Conservation (phyloP, 2,888 invertebrate species). For the Acanthosoma haemorrhoidale region DNA sequence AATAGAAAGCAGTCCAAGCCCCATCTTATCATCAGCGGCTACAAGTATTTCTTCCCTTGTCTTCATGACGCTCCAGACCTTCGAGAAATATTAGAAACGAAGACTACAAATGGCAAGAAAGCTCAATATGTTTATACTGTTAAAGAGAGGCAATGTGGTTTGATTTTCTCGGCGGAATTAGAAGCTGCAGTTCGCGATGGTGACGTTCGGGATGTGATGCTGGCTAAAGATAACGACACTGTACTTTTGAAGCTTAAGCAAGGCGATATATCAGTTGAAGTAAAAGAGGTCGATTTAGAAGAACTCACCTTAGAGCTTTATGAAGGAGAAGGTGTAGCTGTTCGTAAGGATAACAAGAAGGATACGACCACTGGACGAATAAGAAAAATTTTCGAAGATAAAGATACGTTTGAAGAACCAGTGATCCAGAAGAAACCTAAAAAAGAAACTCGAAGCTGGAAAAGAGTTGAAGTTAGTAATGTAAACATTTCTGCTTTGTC, state of each 20-base stretch:
- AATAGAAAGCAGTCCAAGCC: slow-evolving; percentile 36
- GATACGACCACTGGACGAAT: slow-evolving; percentile 59
- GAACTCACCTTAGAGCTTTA: slow-evolving; percentile 50
- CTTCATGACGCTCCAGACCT: slow-evolving; percentile 55
- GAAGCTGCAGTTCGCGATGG: slow-evolving; percentile 72
- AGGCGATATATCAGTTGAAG: slow-evolving; percentile 67
- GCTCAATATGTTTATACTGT: slow-evolving; percentile 69
- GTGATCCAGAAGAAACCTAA: slow-evolving; percentile 28
- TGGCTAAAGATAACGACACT: slow-evolving; percentile 69
- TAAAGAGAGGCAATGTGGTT: slow-evolving; percentile 64
- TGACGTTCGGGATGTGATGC: slow-evolving; percentile 68
- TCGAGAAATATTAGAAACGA: slow-evolving; percentile 53
- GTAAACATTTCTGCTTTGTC: slow-evolving; percentile 2
- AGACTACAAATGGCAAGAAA: slow-evolving; percentile 44
- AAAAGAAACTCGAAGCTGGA: slow-evolving; percentile 36
- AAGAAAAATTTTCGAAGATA: slow-evolving; percentile 71
- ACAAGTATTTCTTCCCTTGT: slow-evolving; percentile 68
- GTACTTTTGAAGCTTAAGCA: slow-evolving; percentile 66
- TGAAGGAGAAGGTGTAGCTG: slow-evolving; percentile 59
- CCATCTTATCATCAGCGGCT: slow-evolving; percentile 63
- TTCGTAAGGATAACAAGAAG: slow-evolving; percentile 46
- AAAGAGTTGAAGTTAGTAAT: slow-evolving; percentile 29
- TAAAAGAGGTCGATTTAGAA: slow-evolving; percentile 55
- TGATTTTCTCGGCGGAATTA: slow-evolving; percentile 66
- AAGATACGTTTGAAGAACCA: slow-evolving; percentile 44